phyloP scores from a whole-genome alignment of 2,797 vertebrate genomes.

The Hyperoplus lanceolatus region DNA sequence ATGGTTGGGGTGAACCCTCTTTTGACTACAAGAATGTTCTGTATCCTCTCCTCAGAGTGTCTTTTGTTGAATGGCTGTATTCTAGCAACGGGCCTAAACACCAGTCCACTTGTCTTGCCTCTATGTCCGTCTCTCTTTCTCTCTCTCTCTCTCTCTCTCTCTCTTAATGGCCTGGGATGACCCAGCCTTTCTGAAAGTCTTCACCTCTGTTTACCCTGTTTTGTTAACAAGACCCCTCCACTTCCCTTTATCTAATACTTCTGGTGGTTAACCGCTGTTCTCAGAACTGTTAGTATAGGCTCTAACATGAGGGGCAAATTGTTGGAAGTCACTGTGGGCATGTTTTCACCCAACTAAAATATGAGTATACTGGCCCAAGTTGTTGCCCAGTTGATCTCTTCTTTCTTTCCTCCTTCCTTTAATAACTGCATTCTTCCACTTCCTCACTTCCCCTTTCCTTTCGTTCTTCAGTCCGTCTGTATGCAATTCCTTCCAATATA shows the following conservation, averaged over 20 bases:
- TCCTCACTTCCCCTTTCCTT: constrained; percentile 4
- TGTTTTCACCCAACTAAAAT: constrained; percentile 23
- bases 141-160: constrained; percentile 31
- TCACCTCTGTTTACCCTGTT: constrained; percentile 57
- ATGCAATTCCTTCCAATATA: not conserved
- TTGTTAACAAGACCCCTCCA: constrained; percentile 30
- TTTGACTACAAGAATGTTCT: constrained; percentile 26
- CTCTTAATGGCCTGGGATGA: constrained; percentile 32
- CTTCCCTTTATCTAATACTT: constrained; percentile 31
- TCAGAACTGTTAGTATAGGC: not conserved
- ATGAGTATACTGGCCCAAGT: constrained; percentile 9
- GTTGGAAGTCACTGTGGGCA: constrained; percentile 27
- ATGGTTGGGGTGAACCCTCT: constrained; percentile 16
- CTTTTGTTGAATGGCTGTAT: constrained; percentile 72
- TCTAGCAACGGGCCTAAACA: constrained; percentile 77
- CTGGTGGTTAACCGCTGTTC: constrained; percentile 14
- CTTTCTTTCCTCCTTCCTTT: not conserved
- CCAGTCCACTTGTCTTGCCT: constrained; percentile 54
- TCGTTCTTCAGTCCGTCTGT: not conserved
- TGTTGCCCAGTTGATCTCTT: constrained; percentile 17
- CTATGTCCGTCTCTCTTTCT: not conserved
- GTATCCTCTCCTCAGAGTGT: constrained; percentile 54
- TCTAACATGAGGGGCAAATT: constrained; percentile 1
- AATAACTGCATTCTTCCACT: constrained; percentile 23
- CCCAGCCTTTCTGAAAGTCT: constrained; percentile 31